Evolutionary conservation across 1,140 invertebrate species (phyloP).

Genomic region (Heterodera schachtii): DNA sequence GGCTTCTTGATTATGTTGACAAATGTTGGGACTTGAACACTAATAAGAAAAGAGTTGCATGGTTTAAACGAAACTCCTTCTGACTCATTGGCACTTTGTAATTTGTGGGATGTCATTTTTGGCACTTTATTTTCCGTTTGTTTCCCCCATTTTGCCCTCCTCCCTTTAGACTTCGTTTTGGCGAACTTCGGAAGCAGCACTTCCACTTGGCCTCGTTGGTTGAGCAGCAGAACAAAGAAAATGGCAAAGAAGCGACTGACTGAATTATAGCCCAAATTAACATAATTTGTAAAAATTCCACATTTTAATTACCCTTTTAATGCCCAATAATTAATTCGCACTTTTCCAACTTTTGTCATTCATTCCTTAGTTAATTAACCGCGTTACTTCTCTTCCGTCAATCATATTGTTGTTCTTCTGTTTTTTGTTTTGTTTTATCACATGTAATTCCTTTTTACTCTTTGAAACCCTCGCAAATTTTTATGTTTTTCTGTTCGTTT

Average conservation of each 20-base stretch:
- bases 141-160: not conserved
- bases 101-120: no score
- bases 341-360: no score
- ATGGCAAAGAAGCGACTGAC: not conserved
- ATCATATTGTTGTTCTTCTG: not conserved
- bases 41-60: no score
- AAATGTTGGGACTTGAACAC: not conserved
- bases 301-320: no score
- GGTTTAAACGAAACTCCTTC: no score
- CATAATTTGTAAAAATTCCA: no score
- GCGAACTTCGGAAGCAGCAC: conserved; percentile 84
- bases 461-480: not conserved
- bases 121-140: no score
- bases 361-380: no score
- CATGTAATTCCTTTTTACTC: not conserved
- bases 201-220: conserved; percentile 81
- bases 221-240: conserved; percentile 35
- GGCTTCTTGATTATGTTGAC: not conserved
- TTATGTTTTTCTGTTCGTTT: not conserved
- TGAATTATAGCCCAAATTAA: not conserved
- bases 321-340: not conserved
- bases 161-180: conserved; percentile 69
- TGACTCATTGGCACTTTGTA: no score
- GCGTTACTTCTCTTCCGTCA: no score
- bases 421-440: not conserved